Base-by-base conservation (phyloP, 92 coral and sea anemone genomes). In the Epizoanthus rinbou region DNA sequence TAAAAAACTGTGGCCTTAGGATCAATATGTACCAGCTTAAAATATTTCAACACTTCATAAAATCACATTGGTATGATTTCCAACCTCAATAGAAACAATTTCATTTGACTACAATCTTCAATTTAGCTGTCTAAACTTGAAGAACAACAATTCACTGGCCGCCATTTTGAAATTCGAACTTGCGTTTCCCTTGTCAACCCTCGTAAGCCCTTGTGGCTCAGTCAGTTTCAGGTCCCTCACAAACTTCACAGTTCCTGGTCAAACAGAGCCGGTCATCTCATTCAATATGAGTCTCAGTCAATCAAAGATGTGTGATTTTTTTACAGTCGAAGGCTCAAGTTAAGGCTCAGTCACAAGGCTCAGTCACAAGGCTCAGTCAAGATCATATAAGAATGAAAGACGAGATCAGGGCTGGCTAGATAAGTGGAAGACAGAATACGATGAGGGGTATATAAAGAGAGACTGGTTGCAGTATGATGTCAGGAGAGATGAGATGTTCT, bases 341-440 rank as follows among this genome's bases (percentile, higher is more conserved):
- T n/a, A n/a, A n/a, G n/a, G n/a, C n/a, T n/a, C n/a, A n/a, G 18
- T 59, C 24, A 6, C 24, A 59, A 59, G 24, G 64, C 2, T 18
- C 64, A 58, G 18, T 59, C 24, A 6, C 24, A 59, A 59, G 24
- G 64, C 2, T 18, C 64, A 58, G 64, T 18, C 64, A 57, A 57
- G 64, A 57, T 57, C 64, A 58, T 15, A 58, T 58, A 24, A 58
- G 64, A 58, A 58, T 58, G 64, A 58, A 58, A 58, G 64, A 58
- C 7, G 64, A 58, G 64, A 58, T 58, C 6, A n/a, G 13, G 64
- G 64, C 64, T 58, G 64, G 64, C 19, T 58, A 58, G 64, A 58
- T 58, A 58, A 21, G 64, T 58, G 64, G 64, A 58, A 58, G 23
- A 15, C 64, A 2, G 23, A 58, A 58, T 58, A 6, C 64, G 13